Base-by-base conservation (phyloP, 2,888 invertebrate species). In the Aphidoletes aphidimyza region DNA sequence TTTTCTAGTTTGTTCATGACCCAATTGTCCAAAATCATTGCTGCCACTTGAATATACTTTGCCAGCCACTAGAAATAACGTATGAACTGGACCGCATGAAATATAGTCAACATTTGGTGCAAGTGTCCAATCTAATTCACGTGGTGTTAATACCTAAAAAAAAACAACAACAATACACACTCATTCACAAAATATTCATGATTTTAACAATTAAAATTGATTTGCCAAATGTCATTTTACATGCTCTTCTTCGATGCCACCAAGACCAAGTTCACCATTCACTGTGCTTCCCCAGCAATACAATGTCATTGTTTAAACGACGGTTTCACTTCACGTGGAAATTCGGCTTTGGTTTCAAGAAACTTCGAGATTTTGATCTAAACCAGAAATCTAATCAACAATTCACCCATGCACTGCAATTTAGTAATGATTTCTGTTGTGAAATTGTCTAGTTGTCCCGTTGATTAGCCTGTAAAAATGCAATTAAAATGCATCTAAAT, bases 21-120 rank as follows among this genome's bases (percentile, higher is more conserved):
- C 98, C 84, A 99, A 92, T 89, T 99, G 98, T 0, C 97, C 96
- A 87, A 93, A 93, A 88, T 97, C 97, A 91, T 99, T 99, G 88
- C 92, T 95, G 0, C 99, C 99, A 91, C 98, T 98, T 0, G 97
- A 95, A 90, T 94, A 97, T 8, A 98, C 91, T 87, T 94, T 92
- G 14, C 98, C 92, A 85, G 91, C 91, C 0, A 95, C 94, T 0
- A 97, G 91, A 86, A 97, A 92, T 19, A 98, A 89, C 0, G 96
- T 94, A 89, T 98, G 97, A 86, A 93, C 93, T 87, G 94, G 93
- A 34, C 98, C 97, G 87, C 97, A 95, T 6, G 95, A 93, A 83
- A 92, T 91, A 85, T 91, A 89, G 83, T 89, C 88, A 1, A 94
- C 90, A 86, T 91, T 90, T 85, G 89, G 90, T 84, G 93, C 92